Conservation (phyloP, 2,797 vertebrate genomes). For the Pangasius macronema region DNA sequence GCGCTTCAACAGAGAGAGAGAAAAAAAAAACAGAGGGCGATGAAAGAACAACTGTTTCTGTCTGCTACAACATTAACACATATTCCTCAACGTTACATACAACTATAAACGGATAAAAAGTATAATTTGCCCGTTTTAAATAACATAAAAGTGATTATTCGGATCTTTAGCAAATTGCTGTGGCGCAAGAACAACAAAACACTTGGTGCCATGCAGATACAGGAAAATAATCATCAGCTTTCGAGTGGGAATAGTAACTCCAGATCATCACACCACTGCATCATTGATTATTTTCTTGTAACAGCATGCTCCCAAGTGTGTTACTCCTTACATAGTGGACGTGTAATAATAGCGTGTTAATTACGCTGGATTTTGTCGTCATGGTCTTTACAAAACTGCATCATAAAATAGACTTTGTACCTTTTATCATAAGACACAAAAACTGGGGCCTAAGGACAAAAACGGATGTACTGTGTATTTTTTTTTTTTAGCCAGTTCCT, state of each 20-base stretch:
- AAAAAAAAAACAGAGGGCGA: too few species aligned
- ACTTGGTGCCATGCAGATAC: too few species aligned
- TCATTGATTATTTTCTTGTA: not conserved
- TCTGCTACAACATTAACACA: too few species aligned
- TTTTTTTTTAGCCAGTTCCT: not conserved
- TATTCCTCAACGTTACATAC: too few species aligned
- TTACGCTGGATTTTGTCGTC: not conserved
- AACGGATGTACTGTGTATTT: not conserved
- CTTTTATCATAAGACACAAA: not conserved
- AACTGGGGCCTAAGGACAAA: not conserved
- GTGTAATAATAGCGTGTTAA: not conserved
- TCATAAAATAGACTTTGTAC: not conserved
- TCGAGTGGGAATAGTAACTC: too few species aligned
- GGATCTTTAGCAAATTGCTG: not conserved
- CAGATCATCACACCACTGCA: not conserved
- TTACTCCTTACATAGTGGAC: not conserved
- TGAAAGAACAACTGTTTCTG: not conserved
- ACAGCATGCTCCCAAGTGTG: not conserved
- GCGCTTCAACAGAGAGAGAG: not conserved
- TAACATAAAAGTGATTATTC: not conserved
- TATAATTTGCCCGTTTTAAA: not conserved
- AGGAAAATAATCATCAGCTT: too few species aligned
- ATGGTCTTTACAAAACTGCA: not conserved
- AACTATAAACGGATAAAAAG: not conserved
- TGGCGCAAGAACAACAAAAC: too few species aligned